Evolutionary conservation across 2,113 vertebrate genomes (phyloP), one percentile per base, ranked within the genome.

Genomic region (Lanius collurio): DNA sequence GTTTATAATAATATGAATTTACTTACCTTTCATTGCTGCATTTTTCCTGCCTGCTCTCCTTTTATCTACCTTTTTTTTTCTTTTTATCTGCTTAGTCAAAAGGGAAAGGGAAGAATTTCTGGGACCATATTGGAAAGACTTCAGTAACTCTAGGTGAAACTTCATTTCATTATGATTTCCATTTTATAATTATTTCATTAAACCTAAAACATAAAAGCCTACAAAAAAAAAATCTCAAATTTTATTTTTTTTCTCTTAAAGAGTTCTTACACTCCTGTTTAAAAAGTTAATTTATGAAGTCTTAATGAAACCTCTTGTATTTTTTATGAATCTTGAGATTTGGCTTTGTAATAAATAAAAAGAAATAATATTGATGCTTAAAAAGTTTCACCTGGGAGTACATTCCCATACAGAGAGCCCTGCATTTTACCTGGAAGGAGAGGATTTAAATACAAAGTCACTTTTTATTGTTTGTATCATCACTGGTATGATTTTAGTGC

Each of bases 381-480:
- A 23, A 41, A 73, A 62, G 11, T 60, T 82, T 71, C 10, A 55
- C 41, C 31, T 37, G 22, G 24, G 30, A 68, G 8, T 44, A 22
- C 16, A 23, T 63, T 64, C 10, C 35, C 56, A 44, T 22, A 8
- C 47, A 52, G 28, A 65, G 6, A 49, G 9, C 7, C 13, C 12
- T 90, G 15, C 10, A 68, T 83, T 94, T 81, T 89, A 60, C n/a
- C 59, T 70, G 27, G 12, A 85, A 87, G 30, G 12, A 85, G 49
- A 8, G 7, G 3, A 63, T 95, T 96, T 90, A 93, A 97, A 93
- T 70, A 28, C 39, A 81, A 79, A 86, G 83, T 90, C 70, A 79
- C 83, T 96, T 97, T 93, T 97, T 97, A 94, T 97, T 95, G 87
- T 96, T 91, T 67, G 35, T 91, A 90, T 92, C 22, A 49, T 64